Conservation (phyloP, 2,888 invertebrate genomes). For the Cataglyphis altisquamis region DNA sequence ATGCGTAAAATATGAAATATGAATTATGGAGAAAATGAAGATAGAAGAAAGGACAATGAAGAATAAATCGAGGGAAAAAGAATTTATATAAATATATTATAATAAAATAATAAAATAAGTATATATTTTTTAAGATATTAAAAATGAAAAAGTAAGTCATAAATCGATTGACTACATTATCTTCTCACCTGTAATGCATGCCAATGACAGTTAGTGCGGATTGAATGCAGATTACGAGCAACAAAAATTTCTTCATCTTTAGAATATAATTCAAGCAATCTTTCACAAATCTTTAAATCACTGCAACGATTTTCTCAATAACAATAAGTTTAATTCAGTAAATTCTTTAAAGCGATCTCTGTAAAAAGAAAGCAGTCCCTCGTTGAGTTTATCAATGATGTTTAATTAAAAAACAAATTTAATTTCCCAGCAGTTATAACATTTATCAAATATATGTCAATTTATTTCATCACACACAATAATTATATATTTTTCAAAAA, state of each 20-base stretch:
- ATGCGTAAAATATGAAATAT: not conserved
- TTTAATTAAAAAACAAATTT: not conserved
- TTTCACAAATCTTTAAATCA: slow-evolving; percentile 10
- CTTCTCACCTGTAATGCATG: slow-evolving; percentile 79
- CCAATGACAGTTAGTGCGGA: slow-evolving; percentile 63
- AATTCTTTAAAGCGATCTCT: not conserved
- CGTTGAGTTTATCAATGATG: not conserved
- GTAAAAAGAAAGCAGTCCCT: not conserved
- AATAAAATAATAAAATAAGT: not conserved
- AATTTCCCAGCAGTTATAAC: not conserved
- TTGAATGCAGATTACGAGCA: slow-evolving; percentile 68
- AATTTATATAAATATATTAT: not conserved
- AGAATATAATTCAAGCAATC: not conserved
- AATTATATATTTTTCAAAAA: not conserved
- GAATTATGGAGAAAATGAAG: not conserved
- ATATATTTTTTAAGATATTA: not conserved
- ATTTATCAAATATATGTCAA: not conserved
- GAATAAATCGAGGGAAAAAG: not conserved
- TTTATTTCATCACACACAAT: not conserved
- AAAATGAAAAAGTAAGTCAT: not conserved
- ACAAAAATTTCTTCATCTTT: slow-evolving; percentile 65
- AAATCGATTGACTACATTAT: not conserved
- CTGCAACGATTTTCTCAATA: not conserved
- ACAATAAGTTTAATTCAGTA: not conserved
- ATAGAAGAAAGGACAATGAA: not conserved